phyloP scores from a whole-genome alignment of 2,888 invertebrate species.

The Lucinisca nassula region DNA sequence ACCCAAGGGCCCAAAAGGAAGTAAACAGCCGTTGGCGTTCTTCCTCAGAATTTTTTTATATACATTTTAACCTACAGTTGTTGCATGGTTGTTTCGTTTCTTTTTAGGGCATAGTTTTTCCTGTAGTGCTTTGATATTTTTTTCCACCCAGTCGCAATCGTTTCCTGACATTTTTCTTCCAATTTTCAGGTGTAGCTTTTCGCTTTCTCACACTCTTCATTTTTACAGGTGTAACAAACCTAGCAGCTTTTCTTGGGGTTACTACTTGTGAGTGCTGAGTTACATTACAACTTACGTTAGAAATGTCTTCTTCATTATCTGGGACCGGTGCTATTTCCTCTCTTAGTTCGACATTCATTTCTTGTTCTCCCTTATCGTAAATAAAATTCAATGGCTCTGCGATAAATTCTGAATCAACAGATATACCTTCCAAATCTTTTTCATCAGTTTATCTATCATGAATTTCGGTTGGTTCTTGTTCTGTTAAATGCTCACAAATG shows the following conservation, averaged over 20 bases:
- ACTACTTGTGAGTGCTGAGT: too few relatives aligned
- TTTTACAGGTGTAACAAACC: slow-evolving; percentile 13
- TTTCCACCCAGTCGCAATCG: slow-evolving; percentile 3
- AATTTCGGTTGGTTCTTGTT: too few relatives aligned
- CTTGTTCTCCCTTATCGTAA: too few relatives aligned
- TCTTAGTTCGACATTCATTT: too few relatives aligned
- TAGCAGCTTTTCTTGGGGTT: slow-evolving; percentile 11
- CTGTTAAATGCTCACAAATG: too few relatives aligned
- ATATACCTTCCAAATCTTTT: too few relatives aligned
- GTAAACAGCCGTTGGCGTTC: slow-evolving; percentile 32
- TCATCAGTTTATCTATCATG: too few relatives aligned
- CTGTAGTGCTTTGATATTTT: slow-evolving; percentile 16
- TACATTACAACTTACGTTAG: too few relatives aligned
- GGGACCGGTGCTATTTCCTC: too few relatives aligned
- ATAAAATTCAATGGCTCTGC: too few relatives aligned
- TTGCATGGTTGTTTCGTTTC: slow-evolving; percentile 1
- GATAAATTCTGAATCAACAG: too few relatives aligned
- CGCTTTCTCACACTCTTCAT: background rate
- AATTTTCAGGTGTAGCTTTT: slow-evolving; percentile 12
- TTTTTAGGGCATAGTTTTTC: slow-evolving; percentile 6
- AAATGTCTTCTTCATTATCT: too few relatives aligned
- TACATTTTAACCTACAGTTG: slow-evolving; percentile 41
- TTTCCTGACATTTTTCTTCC: slow-evolving; percentile 38
- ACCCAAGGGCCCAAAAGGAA: slow-evolving; percentile 24
- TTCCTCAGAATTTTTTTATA: slow-evolving; percentile 23